A percentile compares a stretch with the other conserved stretches of the same genome.
These are phyloP conservation scores for Neomicropteryx cornuta DNA, from an alignment of 1,140 invertebrate species.

Conservation along the genomic window DNA sequence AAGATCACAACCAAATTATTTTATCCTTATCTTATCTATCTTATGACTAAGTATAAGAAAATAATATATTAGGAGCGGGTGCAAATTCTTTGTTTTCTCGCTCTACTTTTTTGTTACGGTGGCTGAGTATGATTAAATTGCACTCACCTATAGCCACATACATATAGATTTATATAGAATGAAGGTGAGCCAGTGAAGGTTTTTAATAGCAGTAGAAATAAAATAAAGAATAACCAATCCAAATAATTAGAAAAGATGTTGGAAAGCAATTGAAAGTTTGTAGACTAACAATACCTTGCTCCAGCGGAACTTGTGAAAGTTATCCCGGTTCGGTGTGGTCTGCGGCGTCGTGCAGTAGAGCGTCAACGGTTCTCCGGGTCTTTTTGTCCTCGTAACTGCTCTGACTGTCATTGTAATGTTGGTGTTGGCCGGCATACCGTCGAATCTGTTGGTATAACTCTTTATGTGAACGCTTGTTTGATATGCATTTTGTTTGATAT, in stretches of 20 bases:
- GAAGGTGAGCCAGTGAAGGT: too few species aligned
- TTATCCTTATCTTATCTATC: too few species aligned
- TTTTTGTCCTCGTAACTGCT: constrained; percentile 59
- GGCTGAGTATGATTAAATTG: too few species aligned
- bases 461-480: constrained; percentile 14
- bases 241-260: neutral
- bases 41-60: too few species aligned
- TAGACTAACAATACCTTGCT: constrained; percentile 36
- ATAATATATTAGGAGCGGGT: too few species aligned
- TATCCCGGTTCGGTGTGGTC: constrained; percentile 53
- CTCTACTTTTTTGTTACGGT: too few species aligned
- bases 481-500: neutral
- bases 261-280: neutral
- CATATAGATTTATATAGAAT: too few species aligned
- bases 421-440: constrained; percentile 62
- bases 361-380: constrained; percentile 48
- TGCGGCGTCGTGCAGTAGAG: constrained; percentile 55
- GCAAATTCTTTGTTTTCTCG: too few species aligned
- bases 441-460: constrained; percentile 39
- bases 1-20: too few species aligned
- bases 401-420: constrained; percentile 63
- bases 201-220: too few species aligned
- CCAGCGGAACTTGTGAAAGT: constrained; percentile 55
- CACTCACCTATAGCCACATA: too few species aligned
- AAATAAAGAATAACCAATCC: too few species aligned